Evolutionary conservation across 2,113 vertebrate genomes (phyloP).

Genomic region (Procavia capensis): DNA sequence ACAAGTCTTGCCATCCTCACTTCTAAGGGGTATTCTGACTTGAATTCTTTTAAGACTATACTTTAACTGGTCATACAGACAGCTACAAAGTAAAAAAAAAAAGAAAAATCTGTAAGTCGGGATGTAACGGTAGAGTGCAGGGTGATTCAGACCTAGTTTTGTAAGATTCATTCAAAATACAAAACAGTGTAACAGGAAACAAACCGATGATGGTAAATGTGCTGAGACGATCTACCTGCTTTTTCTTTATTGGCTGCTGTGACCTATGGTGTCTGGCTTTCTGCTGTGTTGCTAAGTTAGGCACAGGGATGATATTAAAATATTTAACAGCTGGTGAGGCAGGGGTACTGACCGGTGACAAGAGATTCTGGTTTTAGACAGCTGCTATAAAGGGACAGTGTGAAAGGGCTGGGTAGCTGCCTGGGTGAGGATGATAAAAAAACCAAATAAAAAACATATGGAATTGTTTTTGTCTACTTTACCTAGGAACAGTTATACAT

Average conservation of each 20-base stretch:
- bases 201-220: background rate
- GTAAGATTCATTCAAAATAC: background rate
- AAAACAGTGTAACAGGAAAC: background rate
- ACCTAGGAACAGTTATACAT: background rate
- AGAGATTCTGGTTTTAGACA: background rate
- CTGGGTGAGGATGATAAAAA: background rate
- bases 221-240: background rate
- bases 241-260: conserved; percentile 17
- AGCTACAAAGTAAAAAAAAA: background rate
- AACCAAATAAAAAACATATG: background rate
- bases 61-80: background rate
- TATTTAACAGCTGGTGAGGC: background rate
- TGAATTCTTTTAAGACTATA: background rate
- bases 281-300: background rate
- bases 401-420: background rate
- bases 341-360: background rate
- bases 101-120: background rate
- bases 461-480: background rate
- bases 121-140: background rate
- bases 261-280: background rate
- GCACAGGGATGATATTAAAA: background rate
- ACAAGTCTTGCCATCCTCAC: background rate
- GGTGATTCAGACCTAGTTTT: background rate
- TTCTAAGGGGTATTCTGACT: background rate
- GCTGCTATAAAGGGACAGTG: background rate